phyloP scores from a whole-genome alignment of 2,888 invertebrate species.

The Boloria selene region DNA sequence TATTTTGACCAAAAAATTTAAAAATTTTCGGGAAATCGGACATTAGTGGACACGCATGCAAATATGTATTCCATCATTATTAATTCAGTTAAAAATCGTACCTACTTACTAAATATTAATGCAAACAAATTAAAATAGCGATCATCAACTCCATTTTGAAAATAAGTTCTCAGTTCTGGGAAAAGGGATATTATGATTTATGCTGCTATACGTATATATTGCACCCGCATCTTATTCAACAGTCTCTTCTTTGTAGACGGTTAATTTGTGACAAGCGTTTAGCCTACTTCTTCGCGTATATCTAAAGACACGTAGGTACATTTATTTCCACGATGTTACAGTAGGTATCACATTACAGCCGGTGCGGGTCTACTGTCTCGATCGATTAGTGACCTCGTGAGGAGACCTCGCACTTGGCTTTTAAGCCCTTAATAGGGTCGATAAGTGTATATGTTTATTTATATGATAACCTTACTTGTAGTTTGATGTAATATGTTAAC shows the following conservation, averaged over 20 bases:
- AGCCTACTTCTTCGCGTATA: slow-evolving; percentile 25
- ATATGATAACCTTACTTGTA: too few species aligned
- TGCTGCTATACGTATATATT: too few species aligned
- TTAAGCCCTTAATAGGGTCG: slow-evolving; percentile 45
- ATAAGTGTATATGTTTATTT: too few species aligned
- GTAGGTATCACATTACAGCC: slow-evolving; percentile 34
- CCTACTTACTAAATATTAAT: neutral
- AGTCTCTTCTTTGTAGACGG: slow-evolving; percentile 21
- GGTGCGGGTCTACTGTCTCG: slow-evolving; percentile 47
- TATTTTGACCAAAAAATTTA: too few species aligned
- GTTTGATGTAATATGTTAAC: too few species aligned
- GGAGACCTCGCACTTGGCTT: slow-evolving; percentile 59
- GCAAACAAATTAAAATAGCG: neutral
- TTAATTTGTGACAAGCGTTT: slow-evolving; percentile 22
- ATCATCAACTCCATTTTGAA: neutral
- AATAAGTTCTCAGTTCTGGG: neutral
- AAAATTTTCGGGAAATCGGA: too few species aligned
- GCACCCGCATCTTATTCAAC: slow-evolving; percentile 31
- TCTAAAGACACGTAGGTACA: slow-evolving; percentile 31
- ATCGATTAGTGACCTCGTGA: slow-evolving; percentile 66
- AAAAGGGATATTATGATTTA: slow-evolving; percentile 3
- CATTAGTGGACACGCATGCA: too few species aligned
- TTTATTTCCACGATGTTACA: slow-evolving; percentile 33
- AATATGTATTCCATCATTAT: too few species aligned
- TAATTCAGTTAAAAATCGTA: too few species aligned